Percentiles rank a stretch among this genome's conserved stretches.
These are phyloP conservation scores for Hyposoter dolosus DNA, from an alignment of 2,888 invertebrate genomes.

Conservation along the genomic window DNA sequence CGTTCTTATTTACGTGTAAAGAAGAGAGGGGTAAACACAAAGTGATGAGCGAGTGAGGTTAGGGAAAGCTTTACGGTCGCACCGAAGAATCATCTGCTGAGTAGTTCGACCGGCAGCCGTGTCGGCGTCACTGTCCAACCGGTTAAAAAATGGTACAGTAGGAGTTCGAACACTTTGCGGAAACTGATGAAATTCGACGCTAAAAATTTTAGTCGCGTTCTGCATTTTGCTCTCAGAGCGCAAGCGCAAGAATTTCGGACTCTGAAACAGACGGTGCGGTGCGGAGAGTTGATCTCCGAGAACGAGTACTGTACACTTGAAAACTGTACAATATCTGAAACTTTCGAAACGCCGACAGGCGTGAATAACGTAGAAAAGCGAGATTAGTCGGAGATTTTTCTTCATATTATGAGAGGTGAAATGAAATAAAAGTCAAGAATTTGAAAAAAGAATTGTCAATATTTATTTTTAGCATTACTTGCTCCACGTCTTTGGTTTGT, in stretches of 20 bases:
- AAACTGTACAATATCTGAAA: background rate
- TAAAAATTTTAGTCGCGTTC: background rate
- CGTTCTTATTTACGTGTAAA: background rate
- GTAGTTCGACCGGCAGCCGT: background rate
- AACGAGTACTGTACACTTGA: background rate
- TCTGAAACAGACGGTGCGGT: background rate
- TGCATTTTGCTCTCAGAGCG: background rate
- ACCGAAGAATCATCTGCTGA: constrained; percentile 24
- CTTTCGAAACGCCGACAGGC: background rate
- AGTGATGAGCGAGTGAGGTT: constrained; percentile 14
- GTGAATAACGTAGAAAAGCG: background rate
- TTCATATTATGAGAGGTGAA: background rate
- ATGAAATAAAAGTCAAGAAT: constrained; percentile 16
- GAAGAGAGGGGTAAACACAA: background rate
- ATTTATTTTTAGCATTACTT: constrained; percentile 78
- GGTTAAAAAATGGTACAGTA: constrained; percentile 5
- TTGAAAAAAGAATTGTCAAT: constrained; percentile 52
- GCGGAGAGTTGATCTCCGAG: background rate
- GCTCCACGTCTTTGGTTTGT: constrained; percentile 84
- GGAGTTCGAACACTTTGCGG: background rate
- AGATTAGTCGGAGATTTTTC: background rate
- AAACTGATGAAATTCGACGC: background rate
- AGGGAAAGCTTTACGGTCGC: background rate
- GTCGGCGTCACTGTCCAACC: background rate
- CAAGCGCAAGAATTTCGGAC: background rate